phyloP scores from a whole-genome alignment of 37 sponge, comb jelly and placozoan genomes.

The Axinella damicornis region DNA sequence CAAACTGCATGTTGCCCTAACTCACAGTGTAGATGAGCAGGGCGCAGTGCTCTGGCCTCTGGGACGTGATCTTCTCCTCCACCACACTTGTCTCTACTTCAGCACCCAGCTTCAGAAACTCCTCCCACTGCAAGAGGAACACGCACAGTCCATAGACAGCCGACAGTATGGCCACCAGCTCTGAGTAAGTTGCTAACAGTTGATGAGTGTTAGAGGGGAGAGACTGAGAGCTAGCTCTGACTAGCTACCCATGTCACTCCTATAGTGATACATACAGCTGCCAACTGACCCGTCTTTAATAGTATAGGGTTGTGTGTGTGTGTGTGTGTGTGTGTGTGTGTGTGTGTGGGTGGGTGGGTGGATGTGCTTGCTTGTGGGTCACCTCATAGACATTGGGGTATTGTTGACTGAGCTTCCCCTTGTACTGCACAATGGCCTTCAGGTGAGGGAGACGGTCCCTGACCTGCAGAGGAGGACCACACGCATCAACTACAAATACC shows the following conservation, averaged over 20 bases:
- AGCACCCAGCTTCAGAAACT: slow-evolving; percentile 84
- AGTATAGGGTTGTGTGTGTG: too few relatives aligned
- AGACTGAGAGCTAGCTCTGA: too few relatives aligned
- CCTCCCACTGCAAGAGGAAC: slow-evolving; percentile 71
- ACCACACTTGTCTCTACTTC: slow-evolving; percentile 56
- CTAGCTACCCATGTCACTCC: too few relatives aligned
- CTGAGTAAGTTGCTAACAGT: too few relatives aligned
- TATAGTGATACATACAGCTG: too few relatives aligned
- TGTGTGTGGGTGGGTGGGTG: too few relatives aligned
- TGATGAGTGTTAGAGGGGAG: too few relatives aligned
- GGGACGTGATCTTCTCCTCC: slow-evolving; percentile 54
- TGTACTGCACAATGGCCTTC: slow-evolving; percentile 95
- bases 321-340: too few relatives aligned
- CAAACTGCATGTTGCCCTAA: neutral
- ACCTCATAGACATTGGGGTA: slow-evolving; percentile 80
- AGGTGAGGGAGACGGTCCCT: slow-evolving; percentile 85
- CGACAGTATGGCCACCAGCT: too few relatives aligned
- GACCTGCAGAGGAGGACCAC: slow-evolving; percentile 51
- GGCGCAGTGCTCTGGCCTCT: slow-evolving; percentile 84
- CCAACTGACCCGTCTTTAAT: too few relatives aligned
- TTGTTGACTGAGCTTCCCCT: slow-evolving; percentile 73
- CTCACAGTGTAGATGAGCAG: slow-evolving; percentile 89
- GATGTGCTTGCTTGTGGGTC: neutral
- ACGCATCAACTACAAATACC: neutral
- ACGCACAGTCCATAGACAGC: neutral